Evolutionary conservation across 2,888 invertebrate species (phyloP).

Genomic region (Acholoe squamosa): DNA sequence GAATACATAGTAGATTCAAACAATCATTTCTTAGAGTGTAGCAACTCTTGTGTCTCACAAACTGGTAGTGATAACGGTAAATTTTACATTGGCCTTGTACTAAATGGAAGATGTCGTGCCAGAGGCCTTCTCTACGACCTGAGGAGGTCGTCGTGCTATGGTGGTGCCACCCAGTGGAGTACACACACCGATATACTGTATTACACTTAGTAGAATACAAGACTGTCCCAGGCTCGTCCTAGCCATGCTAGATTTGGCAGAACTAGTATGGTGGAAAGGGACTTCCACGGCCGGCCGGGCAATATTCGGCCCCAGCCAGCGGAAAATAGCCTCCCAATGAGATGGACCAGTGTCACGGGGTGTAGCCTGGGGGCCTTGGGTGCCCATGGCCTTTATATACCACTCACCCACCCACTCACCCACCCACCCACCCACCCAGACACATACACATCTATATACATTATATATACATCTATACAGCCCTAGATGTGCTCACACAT

Average conservation of each 20-base stretch:
- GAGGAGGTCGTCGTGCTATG: background rate
- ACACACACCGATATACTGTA: background rate
- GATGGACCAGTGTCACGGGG: background rate
- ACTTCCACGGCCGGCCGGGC: background rate
- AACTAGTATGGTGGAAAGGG: background rate
- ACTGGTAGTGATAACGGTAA: no score
- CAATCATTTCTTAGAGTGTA: no score
- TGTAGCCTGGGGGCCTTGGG: background rate
- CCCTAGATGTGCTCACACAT: no score
- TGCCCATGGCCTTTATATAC: background rate
- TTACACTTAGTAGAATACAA: background rate
- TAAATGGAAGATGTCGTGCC: background rate
- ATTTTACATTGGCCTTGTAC: background rate
- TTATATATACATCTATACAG: no score
- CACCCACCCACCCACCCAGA: no score
- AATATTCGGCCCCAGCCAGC: slow-evolving; percentile 1
- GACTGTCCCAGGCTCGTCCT: background rate
- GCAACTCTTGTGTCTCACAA: no score
- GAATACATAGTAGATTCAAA: no score
- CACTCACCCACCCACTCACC: no score
- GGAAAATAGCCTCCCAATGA: slow-evolving; percentile 28
- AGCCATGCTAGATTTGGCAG: slow-evolving; percentile 36
- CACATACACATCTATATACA: no score
- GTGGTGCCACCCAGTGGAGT: background rate
- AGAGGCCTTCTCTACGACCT: background rate